A percentile compares a stretch with the other conserved stretches of the same genome.
phyloP scores from a whole-genome alignment of 2,888 invertebrate genomes.

The Caenorhabditis virilis region DNA sequence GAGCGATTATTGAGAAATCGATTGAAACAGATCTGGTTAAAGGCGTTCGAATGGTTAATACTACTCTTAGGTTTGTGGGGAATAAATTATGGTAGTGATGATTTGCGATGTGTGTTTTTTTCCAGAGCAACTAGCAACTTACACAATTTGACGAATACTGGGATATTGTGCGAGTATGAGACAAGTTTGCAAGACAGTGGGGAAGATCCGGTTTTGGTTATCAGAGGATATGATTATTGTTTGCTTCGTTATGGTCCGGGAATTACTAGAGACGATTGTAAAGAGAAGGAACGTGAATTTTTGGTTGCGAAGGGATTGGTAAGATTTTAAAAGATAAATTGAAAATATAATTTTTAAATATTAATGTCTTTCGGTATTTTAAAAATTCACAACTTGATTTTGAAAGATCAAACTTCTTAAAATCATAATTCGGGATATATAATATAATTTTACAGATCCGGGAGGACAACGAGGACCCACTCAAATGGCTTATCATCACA shows the following conservation, averaged over 20 bases:
- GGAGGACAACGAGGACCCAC: not conserved
- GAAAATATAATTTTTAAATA: too few species aligned
- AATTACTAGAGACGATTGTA: slow-evolving; percentile 2
- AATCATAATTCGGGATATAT: not conserved
- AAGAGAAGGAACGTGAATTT: slow-evolving; percentile 6
- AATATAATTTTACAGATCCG: not conserved
- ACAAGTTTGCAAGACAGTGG: not conserved
- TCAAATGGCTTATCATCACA: slow-evolving; percentile 20
- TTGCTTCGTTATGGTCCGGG: slow-evolving; percentile 11
- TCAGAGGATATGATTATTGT: slow-evolving; percentile 24
- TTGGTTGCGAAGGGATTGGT: not conserved
- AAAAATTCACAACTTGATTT: too few species aligned
- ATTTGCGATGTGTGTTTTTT: too few species aligned
- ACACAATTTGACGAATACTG: not conserved
- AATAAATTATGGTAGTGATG: too few species aligned
- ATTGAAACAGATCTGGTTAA: too few species aligned
- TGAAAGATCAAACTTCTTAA: too few species aligned
- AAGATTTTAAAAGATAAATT: not conserved
- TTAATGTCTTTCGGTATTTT: not conserved
- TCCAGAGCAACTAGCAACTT: too few species aligned
- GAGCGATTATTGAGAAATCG: not conserved
- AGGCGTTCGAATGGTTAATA: too few species aligned
- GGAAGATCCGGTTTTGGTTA: not conserved
- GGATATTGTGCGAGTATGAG: not conserved
- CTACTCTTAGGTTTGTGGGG: too few species aligned